Conservation (phyloP, 2,113 vertebrate genomes). For the Procapra przewalskii region DNA sequence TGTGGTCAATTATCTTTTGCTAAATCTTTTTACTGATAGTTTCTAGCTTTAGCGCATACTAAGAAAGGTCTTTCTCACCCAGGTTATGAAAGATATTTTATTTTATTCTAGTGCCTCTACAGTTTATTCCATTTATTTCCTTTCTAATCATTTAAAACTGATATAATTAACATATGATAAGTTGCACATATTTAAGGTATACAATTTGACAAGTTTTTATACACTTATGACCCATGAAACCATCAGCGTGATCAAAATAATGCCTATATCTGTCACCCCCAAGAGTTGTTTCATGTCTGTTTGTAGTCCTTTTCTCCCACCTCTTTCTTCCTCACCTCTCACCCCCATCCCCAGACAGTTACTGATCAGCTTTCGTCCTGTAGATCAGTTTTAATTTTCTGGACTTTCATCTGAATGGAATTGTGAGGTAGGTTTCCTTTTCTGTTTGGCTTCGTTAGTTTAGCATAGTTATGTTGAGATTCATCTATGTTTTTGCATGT, state of each 20-base stretch:
- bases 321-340: too few species aligned
- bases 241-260: background rate
- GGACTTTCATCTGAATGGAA: background rate
- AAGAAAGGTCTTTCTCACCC: background rate
- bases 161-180: background rate
- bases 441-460: background rate
- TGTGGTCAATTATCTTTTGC: background rate
- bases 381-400: background rate
- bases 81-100: background rate
- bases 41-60: background rate
- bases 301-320: background rate
- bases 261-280: background rate
- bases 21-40: background rate
- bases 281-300: background rate
- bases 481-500: background rate
- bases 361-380: background rate
- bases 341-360: background rate
- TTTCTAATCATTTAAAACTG: background rate
- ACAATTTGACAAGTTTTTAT: background rate
- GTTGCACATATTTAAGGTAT: background rate
- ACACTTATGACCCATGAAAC: background rate
- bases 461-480: background rate
- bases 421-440: background rate
- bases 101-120: background rate
- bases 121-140: background rate